phyloP scores from a whole-genome alignment of 1,140 invertebrate species.

The Macrosteles quadrilineatus region DNA sequence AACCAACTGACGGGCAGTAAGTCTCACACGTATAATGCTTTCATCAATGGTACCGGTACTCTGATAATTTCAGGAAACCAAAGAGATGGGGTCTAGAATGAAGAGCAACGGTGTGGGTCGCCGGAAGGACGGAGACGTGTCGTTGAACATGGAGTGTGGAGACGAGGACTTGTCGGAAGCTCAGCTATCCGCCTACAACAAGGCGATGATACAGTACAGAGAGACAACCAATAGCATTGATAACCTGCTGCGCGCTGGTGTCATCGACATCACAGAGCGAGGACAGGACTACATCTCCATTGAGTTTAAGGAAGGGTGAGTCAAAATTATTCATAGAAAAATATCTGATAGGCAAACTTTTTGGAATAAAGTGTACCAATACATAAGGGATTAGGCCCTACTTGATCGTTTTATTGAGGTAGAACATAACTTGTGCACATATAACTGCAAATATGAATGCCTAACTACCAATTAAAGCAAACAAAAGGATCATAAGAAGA shows the following conservation, averaged over 20 bases:
- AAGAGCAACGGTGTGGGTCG: not conserved
- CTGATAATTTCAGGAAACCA: not conserved
- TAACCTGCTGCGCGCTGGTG: not conserved
- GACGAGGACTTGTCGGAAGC: slow-evolving; percentile 18
- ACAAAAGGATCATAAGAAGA: too few species aligned
- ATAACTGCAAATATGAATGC: not conserved
- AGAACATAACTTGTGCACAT: not conserved
- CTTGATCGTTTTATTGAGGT: not conserved
- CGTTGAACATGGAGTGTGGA: slow-evolving; percentile 1
- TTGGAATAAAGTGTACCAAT: not conserved
- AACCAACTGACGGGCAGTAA: too few species aligned
- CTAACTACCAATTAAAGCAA: not conserved
- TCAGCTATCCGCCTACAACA: slow-evolving; percentile 7
- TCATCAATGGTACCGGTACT: too few species aligned
- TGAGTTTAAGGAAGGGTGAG: slow-evolving; percentile 11
- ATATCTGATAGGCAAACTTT: not conserved
- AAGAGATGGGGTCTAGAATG: not conserved
- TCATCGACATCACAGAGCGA: not conserved
- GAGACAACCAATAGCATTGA: not conserved
- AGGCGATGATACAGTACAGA: not conserved
- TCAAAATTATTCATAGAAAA: not conserved
- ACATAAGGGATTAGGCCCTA: not conserved
- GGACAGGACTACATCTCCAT: slow-evolving; percentile 10
- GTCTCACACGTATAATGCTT: too few species aligned
- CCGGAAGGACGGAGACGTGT: not conserved